Evolutionary conservation across 2,888 invertebrate species (phyloP), one percentile per base, ranked within the genome.

Genomic region (Ophraella communa): DNA sequence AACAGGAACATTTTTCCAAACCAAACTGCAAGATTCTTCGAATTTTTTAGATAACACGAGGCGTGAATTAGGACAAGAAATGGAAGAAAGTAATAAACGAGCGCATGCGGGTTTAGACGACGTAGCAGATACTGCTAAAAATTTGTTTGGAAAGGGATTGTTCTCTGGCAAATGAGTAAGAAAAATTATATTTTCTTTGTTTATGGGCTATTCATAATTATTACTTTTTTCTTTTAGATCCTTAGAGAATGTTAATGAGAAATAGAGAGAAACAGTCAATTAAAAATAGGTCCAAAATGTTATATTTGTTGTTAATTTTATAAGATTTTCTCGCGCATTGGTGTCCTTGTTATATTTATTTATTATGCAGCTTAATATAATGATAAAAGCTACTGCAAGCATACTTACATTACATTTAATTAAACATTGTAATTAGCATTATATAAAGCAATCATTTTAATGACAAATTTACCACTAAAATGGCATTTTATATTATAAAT

Each of bases 71-170:
- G 59, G 33, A 20, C 66, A 73, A 30, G 71, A 65, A 44, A 17
- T 70, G 21, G 72, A 72, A 2, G 75, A 75, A 59, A 62, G 61
- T 14, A 75, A 74, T 35, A 74, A 75, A 64, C 66, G 69, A 52
- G 72, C 73, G 3, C 74, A 74, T 52, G 73, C 74, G 18, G 75
- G 74, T 21, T 56, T 76, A 0, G 76, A 75, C 44, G 75, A 75
- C n/a, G 64, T 67, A 1, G 64, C 69, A 18, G 69, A 71, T 52
- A 53, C 71, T 5, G 71, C 75, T 3, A 62, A 69, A 20, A 70
- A 71, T 63, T 62, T 76, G 61, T 72, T 76, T 35, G 71, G 71
- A 17, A 75, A 74, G 49, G 62, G 70, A 21, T 54, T 76, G 39
- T 63, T 74, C 45, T 68, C 67, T 17, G 58, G 67, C 24, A 69